These are phyloP conservation scores for Vipera latastei DNA, from an alignment of 2,797 vertebrate species.

Conservation along the genomic window DNA sequence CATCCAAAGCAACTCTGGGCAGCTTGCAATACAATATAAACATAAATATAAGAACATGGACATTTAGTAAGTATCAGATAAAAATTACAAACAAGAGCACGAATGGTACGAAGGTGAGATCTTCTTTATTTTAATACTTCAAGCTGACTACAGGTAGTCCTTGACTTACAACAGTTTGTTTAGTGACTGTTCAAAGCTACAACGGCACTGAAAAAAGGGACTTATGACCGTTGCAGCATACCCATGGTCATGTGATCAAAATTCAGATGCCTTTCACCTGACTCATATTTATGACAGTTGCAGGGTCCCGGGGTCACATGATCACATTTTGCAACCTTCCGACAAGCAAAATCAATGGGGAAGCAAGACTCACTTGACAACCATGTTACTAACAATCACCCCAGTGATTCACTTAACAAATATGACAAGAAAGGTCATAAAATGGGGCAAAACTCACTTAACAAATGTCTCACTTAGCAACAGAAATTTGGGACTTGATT, in stretches of 20 bases:
- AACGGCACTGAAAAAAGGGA: background rate
- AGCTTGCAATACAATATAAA: background rate
- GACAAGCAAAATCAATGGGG: background rate
- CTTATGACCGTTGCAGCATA: background rate
- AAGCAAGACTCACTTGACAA: background rate
- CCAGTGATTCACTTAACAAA: background rate
- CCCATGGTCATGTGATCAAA: background rate
- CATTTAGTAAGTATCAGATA: background rate
- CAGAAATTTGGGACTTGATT: background rate
- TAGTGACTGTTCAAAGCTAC: background rate
- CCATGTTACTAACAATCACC: background rate
- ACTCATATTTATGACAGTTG: background rate
- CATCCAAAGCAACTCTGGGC: background rate
- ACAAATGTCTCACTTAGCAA: background rate
- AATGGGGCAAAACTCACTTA: background rate
- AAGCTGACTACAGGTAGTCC: background rate
- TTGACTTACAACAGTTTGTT: background rate
- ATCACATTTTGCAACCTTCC: background rate
- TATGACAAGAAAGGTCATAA: background rate
- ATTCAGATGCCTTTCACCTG: background rate
- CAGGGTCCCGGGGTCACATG: background rate
- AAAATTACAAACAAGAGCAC: background rate
- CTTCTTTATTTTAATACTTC: background rate
- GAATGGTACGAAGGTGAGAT: background rate
- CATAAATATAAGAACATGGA: background rate